Conservation (phyloP, 1,140 invertebrate species). For the Euura saliciscinereae region DNA sequence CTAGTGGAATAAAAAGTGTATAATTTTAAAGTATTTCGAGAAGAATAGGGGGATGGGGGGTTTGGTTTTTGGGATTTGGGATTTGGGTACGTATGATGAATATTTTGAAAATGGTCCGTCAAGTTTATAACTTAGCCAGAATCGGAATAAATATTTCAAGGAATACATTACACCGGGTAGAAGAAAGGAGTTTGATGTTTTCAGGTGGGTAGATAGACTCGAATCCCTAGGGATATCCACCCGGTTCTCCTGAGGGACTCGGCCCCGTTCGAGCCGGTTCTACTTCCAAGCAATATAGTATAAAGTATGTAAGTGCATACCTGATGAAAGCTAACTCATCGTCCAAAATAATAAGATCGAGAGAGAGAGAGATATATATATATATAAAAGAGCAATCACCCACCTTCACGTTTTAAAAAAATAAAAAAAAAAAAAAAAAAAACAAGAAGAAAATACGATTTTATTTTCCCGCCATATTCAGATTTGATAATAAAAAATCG, state of each 20-base stretch:
- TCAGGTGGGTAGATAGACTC: constrained; percentile 36
- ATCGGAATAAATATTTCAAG: constrained; percentile 2
- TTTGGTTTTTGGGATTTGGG: too few relatives aligned
- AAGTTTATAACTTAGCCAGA: constrained; percentile 4
- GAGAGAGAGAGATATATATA: too few relatives aligned
- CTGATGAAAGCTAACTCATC: constrained; percentile 20
- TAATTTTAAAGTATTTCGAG: too few relatives aligned
- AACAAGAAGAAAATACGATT: background rate
- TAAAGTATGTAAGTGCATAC: constrained; percentile 21
- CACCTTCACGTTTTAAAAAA: constrained; percentile 14
- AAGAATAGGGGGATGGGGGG: too few relatives aligned
- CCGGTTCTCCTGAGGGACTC: constrained; percentile 31
- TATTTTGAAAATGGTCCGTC: background rate
- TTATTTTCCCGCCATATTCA: too few relatives aligned
- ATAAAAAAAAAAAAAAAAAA: constrained; percentile 18
- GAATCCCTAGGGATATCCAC: background rate
- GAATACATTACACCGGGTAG: constrained; percentile 2
- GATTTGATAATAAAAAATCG: too few relatives aligned
- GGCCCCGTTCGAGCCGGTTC: constrained; percentile 32
- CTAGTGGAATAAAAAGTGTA: too few relatives aligned
- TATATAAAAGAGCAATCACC: too few relatives aligned
- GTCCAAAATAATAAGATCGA: constrained; percentile 24
- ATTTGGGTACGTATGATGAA: too few relatives aligned
- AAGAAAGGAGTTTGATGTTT: constrained; percentile 31
- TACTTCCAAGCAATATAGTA: constrained; percentile 19